These are phyloP conservation scores for Mesitornis unicolor DNA, from an alignment of 2,113 vertebrate species.

Conservation along the genomic window DNA sequence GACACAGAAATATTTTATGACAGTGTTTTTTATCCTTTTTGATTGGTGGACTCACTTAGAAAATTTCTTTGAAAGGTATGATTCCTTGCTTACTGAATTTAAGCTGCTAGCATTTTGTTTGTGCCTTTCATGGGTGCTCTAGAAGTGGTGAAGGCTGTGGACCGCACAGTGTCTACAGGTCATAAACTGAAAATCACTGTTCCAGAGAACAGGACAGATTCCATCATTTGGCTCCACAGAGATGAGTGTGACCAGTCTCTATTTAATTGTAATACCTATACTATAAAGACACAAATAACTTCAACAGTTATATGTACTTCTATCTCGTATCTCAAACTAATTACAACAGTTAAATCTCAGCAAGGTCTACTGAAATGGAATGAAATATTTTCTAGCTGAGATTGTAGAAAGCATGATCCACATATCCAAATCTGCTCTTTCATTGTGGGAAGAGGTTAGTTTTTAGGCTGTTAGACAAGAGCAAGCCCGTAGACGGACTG, in stretches of 20 bases:
- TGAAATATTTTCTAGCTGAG: background rate
- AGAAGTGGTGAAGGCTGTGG: background rate
- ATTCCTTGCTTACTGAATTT: background rate
- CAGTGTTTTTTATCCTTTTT: background rate
- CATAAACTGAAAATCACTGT: background rate
- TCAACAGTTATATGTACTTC: background rate
- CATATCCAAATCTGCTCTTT: background rate
- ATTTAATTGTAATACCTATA: background rate
- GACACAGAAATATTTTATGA: slow-evolving; percentile 30
- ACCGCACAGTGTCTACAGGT: background rate
- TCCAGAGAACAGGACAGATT: background rate
- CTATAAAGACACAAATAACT: background rate
- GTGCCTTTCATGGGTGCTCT: background rate
- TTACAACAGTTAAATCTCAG: background rate
- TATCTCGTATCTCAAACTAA: background rate
- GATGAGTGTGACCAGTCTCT: background rate
- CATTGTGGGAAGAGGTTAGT: background rate
- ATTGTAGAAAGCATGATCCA: background rate
- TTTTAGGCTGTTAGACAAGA: background rate
- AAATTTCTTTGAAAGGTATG: background rate
- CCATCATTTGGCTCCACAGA: background rate
- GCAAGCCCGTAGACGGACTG: background rate
- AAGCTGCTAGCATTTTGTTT: background rate
- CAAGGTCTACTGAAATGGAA: background rate
- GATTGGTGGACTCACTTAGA: background rate